These are phyloP conservation scores for Manis javanica DNA, from an alignment of 2,797 vertebrate species.

Conservation along the genomic window DNA sequence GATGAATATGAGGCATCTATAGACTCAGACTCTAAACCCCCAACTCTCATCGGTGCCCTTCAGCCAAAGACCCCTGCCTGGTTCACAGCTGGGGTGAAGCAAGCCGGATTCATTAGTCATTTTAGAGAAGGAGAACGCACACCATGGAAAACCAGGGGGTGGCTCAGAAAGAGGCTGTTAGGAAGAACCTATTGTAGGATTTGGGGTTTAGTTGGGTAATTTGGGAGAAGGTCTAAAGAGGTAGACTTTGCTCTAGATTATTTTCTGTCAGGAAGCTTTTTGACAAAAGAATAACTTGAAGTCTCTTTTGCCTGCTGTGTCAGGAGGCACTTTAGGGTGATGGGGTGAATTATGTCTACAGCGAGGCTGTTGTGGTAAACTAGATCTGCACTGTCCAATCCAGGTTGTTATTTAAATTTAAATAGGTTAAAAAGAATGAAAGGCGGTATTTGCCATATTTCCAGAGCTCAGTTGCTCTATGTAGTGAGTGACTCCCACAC, in stretches of 20 bases:
- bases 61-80: background rate
- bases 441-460: background rate
- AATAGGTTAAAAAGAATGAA: slow-evolving; percentile 6
- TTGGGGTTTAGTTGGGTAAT: background rate
- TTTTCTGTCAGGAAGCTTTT: background rate
- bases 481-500: background rate
- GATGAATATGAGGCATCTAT: background rate
- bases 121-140: background rate
- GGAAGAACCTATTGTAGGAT: background rate
- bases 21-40: background rate
- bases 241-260: background rate
- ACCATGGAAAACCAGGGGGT: background rate
- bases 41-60: background rate
- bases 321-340: background rate
- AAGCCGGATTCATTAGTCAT: background rate
- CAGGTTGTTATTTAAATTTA: background rate
- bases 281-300: background rate
- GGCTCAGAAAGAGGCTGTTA: background rate
- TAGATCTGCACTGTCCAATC: background rate
- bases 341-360: background rate
- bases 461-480: background rate
- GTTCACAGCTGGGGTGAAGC: background rate
- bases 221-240: background rate
- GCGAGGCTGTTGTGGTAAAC: background rate
- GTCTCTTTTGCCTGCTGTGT: background rate